phyloP scores from a whole-genome alignment of 2,113 vertebrate genomes.

The Pygoscelis adeliae region DNA sequence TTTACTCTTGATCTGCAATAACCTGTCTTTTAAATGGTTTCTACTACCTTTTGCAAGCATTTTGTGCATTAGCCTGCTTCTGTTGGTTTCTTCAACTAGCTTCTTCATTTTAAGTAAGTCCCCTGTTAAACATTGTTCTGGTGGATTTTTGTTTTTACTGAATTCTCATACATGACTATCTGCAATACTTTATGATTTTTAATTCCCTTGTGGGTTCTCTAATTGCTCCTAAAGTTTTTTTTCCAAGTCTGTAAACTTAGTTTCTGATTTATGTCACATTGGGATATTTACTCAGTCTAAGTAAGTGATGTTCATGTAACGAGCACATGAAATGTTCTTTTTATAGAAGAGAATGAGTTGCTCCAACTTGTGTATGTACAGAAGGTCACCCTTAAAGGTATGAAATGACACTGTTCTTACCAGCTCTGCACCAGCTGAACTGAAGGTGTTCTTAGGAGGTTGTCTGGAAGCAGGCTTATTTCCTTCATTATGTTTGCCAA shows the following conservation, averaged over 20 bases:
- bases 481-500: slow-evolving; percentile 98
- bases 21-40: neutral
- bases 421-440: slow-evolving; percentile 94
- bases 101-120: neutral
- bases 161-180: neutral
- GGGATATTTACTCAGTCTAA: neutral
- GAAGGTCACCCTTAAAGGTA: neutral
- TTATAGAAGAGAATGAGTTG: neutral
- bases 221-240: neutral
- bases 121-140: neutral
- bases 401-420: slow-evolving; percentile 68
- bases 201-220: neutral
- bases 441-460: slow-evolving; percentile 90
- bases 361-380: neutral
- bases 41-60: neutral
- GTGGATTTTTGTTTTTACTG: neutral
- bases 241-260: neutral
- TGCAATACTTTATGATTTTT: neutral
- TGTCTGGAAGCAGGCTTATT: slow-evolving; percentile 94
- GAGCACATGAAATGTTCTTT: neutral
- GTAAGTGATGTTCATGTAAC: neutral
- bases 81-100: neutral
- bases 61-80: neutral
- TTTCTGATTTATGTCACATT: neutral
- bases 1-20: neutral